phyloP scores from a whole-genome alignment of 2,797 vertebrate species.

The Eremophila alpestris region DNA sequence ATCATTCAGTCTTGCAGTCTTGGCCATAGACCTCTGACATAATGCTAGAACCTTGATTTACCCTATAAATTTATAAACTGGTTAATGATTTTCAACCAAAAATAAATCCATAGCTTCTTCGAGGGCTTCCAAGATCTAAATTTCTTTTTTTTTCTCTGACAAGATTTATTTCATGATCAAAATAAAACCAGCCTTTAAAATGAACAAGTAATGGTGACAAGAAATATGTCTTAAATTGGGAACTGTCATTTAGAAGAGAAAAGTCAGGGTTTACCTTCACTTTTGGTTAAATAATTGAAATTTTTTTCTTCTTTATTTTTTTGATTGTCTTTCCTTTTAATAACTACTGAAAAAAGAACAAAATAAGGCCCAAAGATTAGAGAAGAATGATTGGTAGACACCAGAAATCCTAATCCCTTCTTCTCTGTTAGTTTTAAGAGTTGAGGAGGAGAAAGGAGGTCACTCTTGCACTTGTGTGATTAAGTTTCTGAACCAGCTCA shows the following conservation, averaged over 20 bases:
- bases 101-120: neutral
- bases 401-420: neutral
- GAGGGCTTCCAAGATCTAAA: neutral
- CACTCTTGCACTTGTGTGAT: neutral
- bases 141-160: neutral
- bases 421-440: neutral
- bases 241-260: neutral
- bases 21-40: neutral
- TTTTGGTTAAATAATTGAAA: neutral
- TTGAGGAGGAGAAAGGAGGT: fast-evolving
- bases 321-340: neutral
- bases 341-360: neutral
- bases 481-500: neutral
- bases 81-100: neutral
- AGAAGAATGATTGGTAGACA: neutral
- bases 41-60: neutral
- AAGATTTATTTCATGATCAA: neutral
- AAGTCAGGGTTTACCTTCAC: neutral
- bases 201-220: neutral
- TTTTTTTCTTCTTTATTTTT: neutral
- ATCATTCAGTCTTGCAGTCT: neutral
- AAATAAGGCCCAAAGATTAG: neutral
- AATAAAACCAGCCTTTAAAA: neutral
- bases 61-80: neutral
- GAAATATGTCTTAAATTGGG: neutral